Evolutionary conservation across 2,797 vertebrate species (phyloP), one percentile per base, ranked within the genome.

Genomic region (Pipistrellus nathusii): DNA sequence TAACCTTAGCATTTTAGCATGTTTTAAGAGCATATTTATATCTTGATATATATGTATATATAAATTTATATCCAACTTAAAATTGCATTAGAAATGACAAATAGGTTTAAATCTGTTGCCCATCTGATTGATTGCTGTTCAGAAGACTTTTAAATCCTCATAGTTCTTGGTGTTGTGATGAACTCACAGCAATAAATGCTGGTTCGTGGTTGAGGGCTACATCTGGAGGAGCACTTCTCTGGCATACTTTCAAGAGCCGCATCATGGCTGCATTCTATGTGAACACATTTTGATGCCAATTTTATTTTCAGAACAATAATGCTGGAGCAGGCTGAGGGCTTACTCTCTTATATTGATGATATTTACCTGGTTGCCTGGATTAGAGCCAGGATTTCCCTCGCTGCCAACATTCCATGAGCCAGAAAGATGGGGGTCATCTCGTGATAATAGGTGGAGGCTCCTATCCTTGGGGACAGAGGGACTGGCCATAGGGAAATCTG

Each of bases 1-100:
- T 93, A 75, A 71, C 11, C 32, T 62, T 71, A 64, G 66, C 21
- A 83, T 80, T 91, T 94, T 57, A 95, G 51, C 30, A 77, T 91
- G 7, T 71, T 81, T 81, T 44, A 32, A 72, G 88, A 69, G 12
- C 69, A 85, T 92, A 35, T 46, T 77, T 55, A 78, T 57, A 75
- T 64, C 10, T 46, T 55, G 51, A 71, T 78, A 27, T 14, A 38
- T 35, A 32, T 35, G 21, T 25, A 20, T 53, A 57, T 46, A 38
- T 71, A 57, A 68, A 78, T 69, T 90, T 91, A 68, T 71, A 73
- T 71, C 30, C 30, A 91, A 51, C 12, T 72, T 64, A 55, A 72
- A 90, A 69, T 75, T 75, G 20, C 85, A 35, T 83, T 55, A 68
- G 17, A 21, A 55, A 69, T 85, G 68, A 90, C n/a, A 72, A 75